A percentile compares a stretch with the other conserved stretches of the same genome.
These are phyloP conservation scores for Idaea straminata DNA, from an alignment of 2,888 invertebrate genomes.

Conservation along the genomic window DNA sequence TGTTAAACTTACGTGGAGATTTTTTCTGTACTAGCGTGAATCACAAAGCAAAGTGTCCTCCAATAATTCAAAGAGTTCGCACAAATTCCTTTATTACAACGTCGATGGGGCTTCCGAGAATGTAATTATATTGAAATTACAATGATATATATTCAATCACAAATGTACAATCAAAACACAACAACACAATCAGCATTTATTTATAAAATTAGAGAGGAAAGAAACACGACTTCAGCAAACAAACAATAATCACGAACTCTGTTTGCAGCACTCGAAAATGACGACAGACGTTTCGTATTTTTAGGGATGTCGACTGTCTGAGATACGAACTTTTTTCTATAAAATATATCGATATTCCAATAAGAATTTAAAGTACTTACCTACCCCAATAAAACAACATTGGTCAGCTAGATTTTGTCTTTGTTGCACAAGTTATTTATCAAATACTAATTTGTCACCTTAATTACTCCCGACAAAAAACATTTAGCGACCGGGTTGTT, in stretches of 20 bases:
- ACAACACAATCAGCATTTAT: background rate
- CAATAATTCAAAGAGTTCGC: background rate
- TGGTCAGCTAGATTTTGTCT: no score
- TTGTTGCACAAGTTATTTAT: no score
- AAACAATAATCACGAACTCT: background rate
- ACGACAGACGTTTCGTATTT: background rate
- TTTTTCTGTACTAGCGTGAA: background rate
- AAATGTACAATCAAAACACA: background rate
- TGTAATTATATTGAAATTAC: background rate
- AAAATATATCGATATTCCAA: background rate
- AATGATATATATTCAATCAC: background rate
- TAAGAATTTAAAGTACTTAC: background rate
- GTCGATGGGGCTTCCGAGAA: background rate
- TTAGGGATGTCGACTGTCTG: slow-evolving; percentile 2
- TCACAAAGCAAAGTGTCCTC: background rate
- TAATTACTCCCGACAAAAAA: no score
- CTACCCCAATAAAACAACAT: no score
- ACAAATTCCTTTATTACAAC: background rate
- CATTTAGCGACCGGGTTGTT: no score
- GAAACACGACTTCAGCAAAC: background rate
- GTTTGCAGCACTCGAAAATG: background rate
- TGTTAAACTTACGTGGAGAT: background rate
- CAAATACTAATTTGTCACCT: no score
- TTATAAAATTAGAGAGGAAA: background rate
- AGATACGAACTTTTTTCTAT: background rate